Conservation (phyloP, 2,797 vertebrate genomes). For the Pantherophis vulpinus region DNA sequence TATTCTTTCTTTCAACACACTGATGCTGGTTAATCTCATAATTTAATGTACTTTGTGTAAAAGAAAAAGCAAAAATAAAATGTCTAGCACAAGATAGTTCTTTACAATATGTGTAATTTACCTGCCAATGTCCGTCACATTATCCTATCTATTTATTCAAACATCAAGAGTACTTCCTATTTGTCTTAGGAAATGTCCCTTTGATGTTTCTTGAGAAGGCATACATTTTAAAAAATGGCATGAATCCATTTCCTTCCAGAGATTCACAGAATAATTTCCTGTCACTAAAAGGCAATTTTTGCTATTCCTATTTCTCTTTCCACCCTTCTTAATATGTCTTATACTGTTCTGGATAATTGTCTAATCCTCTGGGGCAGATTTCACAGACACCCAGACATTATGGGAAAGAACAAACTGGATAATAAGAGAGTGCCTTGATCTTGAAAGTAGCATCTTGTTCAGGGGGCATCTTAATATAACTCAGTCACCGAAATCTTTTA, state of each 20-base stretch:
- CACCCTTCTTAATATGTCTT: background rate
- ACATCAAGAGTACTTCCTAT: background rate
- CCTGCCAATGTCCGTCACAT: background rate
- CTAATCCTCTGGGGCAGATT: background rate
- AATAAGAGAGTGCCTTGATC: background rate
- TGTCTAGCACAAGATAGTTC: background rate
- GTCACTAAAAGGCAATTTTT: background rate
- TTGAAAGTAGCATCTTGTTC: background rate
- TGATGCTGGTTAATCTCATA: background rate
- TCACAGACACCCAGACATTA: background rate
- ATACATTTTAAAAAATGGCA: background rate
- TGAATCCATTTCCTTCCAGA: background rate
- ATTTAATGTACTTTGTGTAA: background rate
- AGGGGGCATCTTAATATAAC: background rate
- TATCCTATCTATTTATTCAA: background rate
- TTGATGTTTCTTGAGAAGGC: background rate
- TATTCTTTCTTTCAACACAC: background rate
- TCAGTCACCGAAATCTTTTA: background rate
- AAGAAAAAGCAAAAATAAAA: background rate
- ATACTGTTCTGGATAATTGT: background rate
- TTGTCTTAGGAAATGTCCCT: background rate
- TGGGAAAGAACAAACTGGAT: background rate
- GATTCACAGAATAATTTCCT: background rate
- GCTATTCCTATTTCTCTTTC: background rate
- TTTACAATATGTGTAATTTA: background rate